Conservation (phyloP, 2,797 vertebrate genomes). For the Macrochelys suwanniensis region DNA sequence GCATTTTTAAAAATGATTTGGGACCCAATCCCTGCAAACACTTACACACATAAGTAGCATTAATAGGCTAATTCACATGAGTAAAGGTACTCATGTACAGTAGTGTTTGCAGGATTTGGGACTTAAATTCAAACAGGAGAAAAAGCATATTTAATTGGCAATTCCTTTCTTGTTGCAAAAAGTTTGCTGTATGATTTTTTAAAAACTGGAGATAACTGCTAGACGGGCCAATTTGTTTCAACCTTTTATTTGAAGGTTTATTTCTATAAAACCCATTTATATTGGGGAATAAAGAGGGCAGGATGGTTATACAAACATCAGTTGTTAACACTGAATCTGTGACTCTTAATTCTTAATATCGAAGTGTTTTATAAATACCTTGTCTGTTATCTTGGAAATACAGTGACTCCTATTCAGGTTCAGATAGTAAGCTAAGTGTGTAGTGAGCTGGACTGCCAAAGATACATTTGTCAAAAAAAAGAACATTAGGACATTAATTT, state of each 20-base stretch:
- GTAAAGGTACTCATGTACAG: accelerated
- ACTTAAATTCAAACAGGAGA: neutral
- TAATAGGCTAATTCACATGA: accelerated
- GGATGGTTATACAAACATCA: conserved; percentile 66
- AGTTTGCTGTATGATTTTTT: neutral
- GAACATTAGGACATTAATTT: conserved; percentile 63
- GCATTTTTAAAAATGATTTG: neutral
- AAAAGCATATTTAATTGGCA: neutral
- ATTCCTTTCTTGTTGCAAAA: accelerated
- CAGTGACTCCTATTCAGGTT: conserved; percentile 32
- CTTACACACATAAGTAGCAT: neutral
- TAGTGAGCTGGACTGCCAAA: conserved; percentile 64
- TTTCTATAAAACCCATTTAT: neutral
- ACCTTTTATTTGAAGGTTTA: neutral
- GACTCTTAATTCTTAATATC: conserved; percentile 46
- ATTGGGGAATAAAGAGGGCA: conserved; percentile 34
- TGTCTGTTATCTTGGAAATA: conserved; percentile 27
- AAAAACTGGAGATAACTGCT: neutral
- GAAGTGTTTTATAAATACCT: conserved; percentile 46
- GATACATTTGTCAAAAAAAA: conserved; percentile 22
- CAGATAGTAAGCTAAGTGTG: conserved; percentile 61
- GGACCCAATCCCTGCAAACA: neutral
- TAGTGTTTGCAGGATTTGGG: neutral
- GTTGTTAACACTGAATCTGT: conserved; percentile 56
- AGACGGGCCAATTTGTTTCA: accelerated